Base-by-base conservation (phyloP, 35 echinoderm and acorn worm species). In the Heliocidaris erythrogramma region DNA sequence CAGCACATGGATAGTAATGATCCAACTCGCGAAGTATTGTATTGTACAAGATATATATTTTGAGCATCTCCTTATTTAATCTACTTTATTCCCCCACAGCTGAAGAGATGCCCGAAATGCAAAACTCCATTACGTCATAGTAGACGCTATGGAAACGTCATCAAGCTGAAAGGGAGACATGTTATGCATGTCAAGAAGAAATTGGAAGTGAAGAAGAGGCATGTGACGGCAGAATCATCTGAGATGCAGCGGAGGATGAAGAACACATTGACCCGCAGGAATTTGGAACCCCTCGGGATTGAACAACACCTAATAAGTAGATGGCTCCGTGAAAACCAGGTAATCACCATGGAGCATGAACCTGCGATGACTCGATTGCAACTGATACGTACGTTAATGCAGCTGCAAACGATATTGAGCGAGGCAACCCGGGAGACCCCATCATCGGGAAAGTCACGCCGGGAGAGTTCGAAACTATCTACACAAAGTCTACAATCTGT, bases 61-160 rank as follows among this genome's bases (percentile, higher is more conserved):
- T 18, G 31, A 30, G 9, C 31, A 86, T 42, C 35, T 42, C 35
- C 35, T 42, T 42, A 42, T 18, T 86, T 9, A 6, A 30, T 89
- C 31, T 42, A 8, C 31, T n/a, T 0, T 42, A 42, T 47, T 35
- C 29, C 5, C 24, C 9, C 47, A 17, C 31, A 89, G 87, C 14
- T 89, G 87, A 89, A 89, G 87, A 42, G 29, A 42, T 89, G 87
- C 87, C 87, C 87, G 13, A 32, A 48, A 48, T 89, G 87, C 18
- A 89, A 13, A 18, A 89, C 31, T 13, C 87, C 87, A 89, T 42
- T 89, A 42, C 87, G 31, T 1, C 17, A 42, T 30, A 89, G 87
- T 89, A 32, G 47, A 32, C 87, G 87, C 11, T 89, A 89, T 42
- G 87, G 87, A 89, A 89, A 32, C 32, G 7, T 47, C 2, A 47